phyloP scores from a whole-genome alignment of 2,888 invertebrate species.

The Rhingia rostrata region DNA sequence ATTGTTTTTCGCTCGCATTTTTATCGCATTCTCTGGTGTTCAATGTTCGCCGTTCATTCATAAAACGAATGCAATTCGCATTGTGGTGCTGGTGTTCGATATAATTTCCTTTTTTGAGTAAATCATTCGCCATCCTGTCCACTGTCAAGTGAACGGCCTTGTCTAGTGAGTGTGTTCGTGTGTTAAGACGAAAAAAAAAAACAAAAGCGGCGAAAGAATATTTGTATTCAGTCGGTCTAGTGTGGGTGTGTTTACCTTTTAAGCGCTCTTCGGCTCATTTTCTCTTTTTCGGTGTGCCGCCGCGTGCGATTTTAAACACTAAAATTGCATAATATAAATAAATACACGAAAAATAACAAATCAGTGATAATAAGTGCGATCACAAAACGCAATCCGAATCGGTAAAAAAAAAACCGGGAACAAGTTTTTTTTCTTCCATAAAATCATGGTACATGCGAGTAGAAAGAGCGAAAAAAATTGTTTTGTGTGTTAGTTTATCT shows the following conservation, averaged over 20 bases:
- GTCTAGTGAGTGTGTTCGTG: constrained; percentile 27
- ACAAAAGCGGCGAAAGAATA: neutral
- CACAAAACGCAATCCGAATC: neutral
- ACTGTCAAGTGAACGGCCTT: constrained; percentile 67
- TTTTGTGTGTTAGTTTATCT: constrained; percentile 27
- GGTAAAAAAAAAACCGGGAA: constrained; percentile 49
- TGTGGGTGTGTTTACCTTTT: constrained; percentile 72
- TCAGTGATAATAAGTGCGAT: constrained; percentile 43
- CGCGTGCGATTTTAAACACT: constrained; percentile 19
- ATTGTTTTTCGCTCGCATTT: neutral
- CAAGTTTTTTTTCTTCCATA: constrained; percentile 44
- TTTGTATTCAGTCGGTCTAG: constrained; percentile 51
- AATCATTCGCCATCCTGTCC: constrained; percentile 5
- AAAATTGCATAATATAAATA: constrained; percentile 48
- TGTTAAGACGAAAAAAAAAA: constrained; percentile 41
- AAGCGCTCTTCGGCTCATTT: constrained; percentile 24
- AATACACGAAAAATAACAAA: constrained; percentile 26
- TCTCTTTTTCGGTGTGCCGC: constrained; percentile 36
- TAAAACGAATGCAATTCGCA: constrained; percentile 28
- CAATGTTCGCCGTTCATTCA: constrained; percentile 51
- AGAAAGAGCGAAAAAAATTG: constrained; percentile 33
- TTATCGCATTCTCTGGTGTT: neutral
- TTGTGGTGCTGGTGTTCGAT: neutral
- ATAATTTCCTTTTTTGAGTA: neutral
- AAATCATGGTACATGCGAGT: neutral